Base-by-base conservation (phyloP, 2,113 vertebrate species). In the Junco hyemalis region DNA sequence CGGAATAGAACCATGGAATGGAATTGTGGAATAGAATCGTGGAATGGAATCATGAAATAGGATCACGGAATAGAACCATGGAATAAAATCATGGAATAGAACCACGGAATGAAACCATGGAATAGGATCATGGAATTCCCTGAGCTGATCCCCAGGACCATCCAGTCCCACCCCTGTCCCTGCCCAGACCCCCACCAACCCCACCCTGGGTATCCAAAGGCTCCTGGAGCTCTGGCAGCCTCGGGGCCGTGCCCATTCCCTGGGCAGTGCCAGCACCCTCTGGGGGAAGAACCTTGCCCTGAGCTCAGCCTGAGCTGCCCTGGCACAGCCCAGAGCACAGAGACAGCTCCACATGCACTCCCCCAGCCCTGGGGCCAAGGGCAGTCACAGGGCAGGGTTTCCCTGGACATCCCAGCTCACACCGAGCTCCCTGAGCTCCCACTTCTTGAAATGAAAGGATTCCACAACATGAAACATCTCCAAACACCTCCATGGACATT, bases 161-260 rank as follows among this genome's bases (percentile, higher is more conserved):
- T 1, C 4, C 4, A 50, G n/a, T 11, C 0, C 0, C 68, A 19
- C 10, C 0, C 31, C 76, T 12, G 42, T 0, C 68, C 68, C 76
- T 50, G 44, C 76, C 1, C 59, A 80, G 59, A 72, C 25, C 5
- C 26, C 68, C 68, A 73, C 3, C 68, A 88, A 4, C 0, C 44
- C 65, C 76, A n/a, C 6, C 59, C 66, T 0, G 65, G n/a, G n/a
- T n/a, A n/a, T n/a, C n/a, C n/a, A 56, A 72, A 57, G 5, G 9
- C 59, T 57, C 86, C 68, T 72, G 76, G 16, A 88, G 77, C 77
- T 73, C 51, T 81, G 77, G 76, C 77, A 88, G 66, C 66, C 76
- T 72, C 19, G 31, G 42, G 66, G 57, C 85, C 4, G 42, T 48
- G 85, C 29, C 85, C 76, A 88, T 70, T 79, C 57, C 85, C 57